Conservation (phyloP, 2,113 vertebrate genomes). For the Nothobranchius kuhntae region DNA sequence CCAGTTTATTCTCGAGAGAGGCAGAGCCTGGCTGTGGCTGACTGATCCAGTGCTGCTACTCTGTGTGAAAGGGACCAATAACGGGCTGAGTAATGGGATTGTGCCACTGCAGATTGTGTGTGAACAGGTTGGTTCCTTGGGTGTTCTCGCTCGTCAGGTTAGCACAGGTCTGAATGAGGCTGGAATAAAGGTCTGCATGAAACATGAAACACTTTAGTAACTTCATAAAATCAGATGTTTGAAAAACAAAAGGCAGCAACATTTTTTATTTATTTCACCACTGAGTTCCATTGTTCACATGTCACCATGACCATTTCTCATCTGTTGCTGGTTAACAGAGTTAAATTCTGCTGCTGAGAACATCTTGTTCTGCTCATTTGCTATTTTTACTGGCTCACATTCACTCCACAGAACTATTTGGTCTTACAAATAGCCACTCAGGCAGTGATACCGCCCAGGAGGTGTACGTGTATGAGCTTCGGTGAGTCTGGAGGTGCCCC, state of each 20-base stretch:
- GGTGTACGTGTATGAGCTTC: no score
- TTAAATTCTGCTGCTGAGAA: background rate
- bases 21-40: conserved; percentile 61
- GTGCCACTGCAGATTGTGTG: conserved; percentile 71
- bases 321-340: background rate
- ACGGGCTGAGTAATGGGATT: conserved; percentile 76
- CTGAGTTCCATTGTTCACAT: background rate
- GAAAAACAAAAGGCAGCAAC: background rate
- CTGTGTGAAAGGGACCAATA: conserved; percentile 73
- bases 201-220: background rate
- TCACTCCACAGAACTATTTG: background rate
- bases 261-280: conserved; percentile 1
- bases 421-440: background rate
- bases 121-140: conserved; percentile 71
- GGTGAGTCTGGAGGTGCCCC: no score
- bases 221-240: background rate
- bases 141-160: conserved; percentile 63
- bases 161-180: conserved; percentile 51
- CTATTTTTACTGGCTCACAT: background rate
- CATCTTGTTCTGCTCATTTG: background rate
- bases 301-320: background rate
- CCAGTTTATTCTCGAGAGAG: conserved; percentile 64
- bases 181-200: conserved; percentile 25
- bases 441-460: no score
- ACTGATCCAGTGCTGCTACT: conserved; percentile 68